These are phyloP conservation scores for Melanaphis sacchari DNA, from an alignment of 1,140 invertebrate genomes.

Conservation along the genomic window DNA sequence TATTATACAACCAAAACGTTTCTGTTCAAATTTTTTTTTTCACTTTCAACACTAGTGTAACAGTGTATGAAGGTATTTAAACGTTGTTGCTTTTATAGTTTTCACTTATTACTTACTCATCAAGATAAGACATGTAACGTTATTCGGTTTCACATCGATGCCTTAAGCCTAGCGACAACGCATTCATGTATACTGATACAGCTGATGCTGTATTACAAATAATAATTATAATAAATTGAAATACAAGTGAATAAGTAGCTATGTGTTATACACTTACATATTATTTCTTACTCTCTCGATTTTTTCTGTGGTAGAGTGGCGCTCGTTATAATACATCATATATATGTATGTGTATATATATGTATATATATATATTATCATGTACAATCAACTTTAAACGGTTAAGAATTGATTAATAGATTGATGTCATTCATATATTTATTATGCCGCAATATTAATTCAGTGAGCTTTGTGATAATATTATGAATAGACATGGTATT, in stretches of 20 bases:
- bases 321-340: neutral
- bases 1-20: neutral
- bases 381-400: neutral
- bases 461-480: too few relatives aligned
- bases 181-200: neutral
- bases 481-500: too few relatives aligned
- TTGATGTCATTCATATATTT: too few relatives aligned
- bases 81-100: neutral
- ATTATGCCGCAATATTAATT: neutral
- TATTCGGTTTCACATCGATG: conserved; percentile 1
- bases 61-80: neutral
- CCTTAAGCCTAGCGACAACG: neutral
- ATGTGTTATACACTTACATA: neutral
- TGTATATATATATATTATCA: neutral
- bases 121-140: conserved; percentile 12
- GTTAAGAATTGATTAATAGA: neutral
- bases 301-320: neutral
- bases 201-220: neutral
- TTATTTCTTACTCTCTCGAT: neutral
- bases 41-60: neutral
- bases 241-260: neutral
- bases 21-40: neutral
- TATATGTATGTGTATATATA: too few relatives aligned
- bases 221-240: neutral
- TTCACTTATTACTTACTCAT: neutral